Conservation (phyloP, 2,113 vertebrate genomes). For the Alectura lathami region DNA sequence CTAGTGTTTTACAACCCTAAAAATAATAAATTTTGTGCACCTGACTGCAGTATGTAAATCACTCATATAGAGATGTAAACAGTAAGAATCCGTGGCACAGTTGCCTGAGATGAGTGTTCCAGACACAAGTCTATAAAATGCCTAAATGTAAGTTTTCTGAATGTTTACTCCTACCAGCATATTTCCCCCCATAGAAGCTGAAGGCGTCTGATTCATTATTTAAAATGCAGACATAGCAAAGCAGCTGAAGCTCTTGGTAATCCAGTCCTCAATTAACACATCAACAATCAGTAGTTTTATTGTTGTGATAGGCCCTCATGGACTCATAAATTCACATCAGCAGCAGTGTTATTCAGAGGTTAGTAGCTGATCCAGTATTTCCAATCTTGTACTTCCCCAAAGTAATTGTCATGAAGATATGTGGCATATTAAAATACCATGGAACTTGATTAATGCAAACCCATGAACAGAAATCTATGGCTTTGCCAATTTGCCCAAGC, state of each 20-base stretch:
- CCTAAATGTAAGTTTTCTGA: background rate
- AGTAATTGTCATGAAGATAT: conserved; percentile 8
- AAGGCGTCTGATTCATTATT: background rate
- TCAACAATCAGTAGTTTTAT: background rate
- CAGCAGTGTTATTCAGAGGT: background rate
- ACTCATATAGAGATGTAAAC: background rate
- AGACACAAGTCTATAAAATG: background rate
- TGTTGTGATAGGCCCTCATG: background rate
- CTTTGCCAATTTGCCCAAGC: background rate
- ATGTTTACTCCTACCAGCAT: background rate
- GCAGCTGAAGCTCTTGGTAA: conserved; percentile 6
- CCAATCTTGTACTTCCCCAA: background rate
- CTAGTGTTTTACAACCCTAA: background rate
- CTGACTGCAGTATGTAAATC: background rate
- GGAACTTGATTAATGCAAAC: background rate
- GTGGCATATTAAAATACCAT: background rate
- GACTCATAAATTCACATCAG: conserved; percentile 12
- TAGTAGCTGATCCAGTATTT: background rate
- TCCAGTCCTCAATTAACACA: background rate
- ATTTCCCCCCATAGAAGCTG: background rate
- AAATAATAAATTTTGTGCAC: background rate
- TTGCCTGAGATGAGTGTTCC: background rate
- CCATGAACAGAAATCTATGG: background rate
- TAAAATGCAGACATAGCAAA: conserved; percentile 3
- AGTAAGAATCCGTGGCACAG: background rate